phyloP scores from a whole-genome alignment of 2,113 vertebrate species.

The Rutilus rutilus region DNA sequence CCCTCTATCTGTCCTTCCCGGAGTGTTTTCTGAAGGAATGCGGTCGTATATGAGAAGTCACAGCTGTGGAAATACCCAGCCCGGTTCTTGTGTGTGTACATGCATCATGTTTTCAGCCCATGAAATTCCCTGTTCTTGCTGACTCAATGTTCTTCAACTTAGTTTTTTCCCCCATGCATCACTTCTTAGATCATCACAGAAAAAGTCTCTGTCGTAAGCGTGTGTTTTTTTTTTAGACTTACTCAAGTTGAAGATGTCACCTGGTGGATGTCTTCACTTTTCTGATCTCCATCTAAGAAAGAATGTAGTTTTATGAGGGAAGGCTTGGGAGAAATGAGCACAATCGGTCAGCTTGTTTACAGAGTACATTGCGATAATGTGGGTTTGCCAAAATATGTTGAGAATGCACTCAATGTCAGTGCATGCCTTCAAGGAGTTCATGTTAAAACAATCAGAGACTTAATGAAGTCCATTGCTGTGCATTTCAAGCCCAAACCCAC shows the following conservation, averaged over 20 bases:
- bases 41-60: not conserved
- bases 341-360: not conserved
- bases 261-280: not conserved
- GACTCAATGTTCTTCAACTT: not conserved
- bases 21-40: not conserved
- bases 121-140: slow-evolving; percentile 18
- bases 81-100: not conserved
- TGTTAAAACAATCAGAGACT: slow-evolving; percentile 16
- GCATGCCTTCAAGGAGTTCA: not conserved
- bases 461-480: slow-evolving; percentile 2
- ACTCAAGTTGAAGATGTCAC: not conserved
- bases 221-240: not conserved
- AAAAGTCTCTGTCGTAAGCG: not conserved
- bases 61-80: not conserved
- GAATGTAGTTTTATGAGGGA: not conserved
- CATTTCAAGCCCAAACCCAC: slow-evolving; percentile 20
- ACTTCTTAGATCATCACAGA: not conserved
- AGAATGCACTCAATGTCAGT: slow-evolving; percentile 12
- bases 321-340: not conserved
- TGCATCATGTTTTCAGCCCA: not conserved
- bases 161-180: not conserved
- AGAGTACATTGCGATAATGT: not conserved
- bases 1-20: slow-evolving; percentile 37
- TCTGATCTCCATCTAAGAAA: not conserved
- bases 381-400: slow-evolving; percentile 37